Percentiles rank a stretch among this genome's conserved stretches.
phyloP scores from a whole-genome alignment of 2,113 vertebrate genomes.

The Prunella fulvescens region DNA sequence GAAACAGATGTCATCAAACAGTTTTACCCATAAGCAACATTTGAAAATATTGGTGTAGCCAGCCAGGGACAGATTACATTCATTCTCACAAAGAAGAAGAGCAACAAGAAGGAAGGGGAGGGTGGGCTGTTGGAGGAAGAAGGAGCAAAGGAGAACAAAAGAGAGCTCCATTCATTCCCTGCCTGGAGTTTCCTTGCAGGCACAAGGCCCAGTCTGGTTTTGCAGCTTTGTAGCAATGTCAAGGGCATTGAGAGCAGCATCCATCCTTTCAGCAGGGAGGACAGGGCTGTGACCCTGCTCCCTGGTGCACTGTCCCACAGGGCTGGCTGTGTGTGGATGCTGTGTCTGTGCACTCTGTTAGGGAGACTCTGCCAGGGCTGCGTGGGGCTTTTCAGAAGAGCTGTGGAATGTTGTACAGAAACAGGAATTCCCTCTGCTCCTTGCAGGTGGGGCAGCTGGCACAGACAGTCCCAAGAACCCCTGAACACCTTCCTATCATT shows the following conservation, averaged over 20 bases:
- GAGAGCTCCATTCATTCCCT: neutral
- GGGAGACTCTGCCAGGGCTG: neutral
- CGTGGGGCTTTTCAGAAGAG: neutral
- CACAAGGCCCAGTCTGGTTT: neutral
- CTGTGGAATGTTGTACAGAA: neutral
- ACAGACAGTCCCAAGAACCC: neutral
- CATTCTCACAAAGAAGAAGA: neutral
- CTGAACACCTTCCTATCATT: neutral
- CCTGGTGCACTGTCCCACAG: neutral
- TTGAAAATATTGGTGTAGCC: neutral
- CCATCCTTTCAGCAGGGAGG: neutral
- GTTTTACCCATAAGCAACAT: neutral
- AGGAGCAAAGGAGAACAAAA: neutral
- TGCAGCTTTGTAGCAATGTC: neutral
- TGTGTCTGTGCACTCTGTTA: neutral
- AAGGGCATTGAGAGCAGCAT: neutral
- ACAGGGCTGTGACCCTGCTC: neutral
- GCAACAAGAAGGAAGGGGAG: neutral
- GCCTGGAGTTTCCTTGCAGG: neutral
- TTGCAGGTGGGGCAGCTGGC: neutral
- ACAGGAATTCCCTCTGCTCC: neutral
- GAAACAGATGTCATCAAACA: neutral
- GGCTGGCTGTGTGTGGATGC: fast-evolving
- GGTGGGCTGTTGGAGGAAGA: neutral
- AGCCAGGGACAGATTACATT: neutral